Evolutionary conservation across 2,888 invertebrate species (phyloP), one percentile per base, ranked within the genome.

Genomic region (Apotomis turbidana): DNA sequence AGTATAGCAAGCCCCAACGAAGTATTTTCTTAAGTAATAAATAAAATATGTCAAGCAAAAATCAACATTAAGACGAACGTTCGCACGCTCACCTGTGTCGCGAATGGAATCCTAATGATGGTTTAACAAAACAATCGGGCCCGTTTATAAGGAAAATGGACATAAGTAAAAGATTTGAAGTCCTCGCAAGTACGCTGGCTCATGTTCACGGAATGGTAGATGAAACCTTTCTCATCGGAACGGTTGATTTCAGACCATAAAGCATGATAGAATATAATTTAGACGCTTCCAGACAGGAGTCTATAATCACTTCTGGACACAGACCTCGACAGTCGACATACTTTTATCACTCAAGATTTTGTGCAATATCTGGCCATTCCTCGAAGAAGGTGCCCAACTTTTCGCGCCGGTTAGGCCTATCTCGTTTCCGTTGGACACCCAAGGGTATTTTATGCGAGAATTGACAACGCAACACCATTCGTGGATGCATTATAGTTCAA

Each of bases 31-130:
- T 10, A 9, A 5, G 44, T 49, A 49, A 6, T n/a, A 5, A 67
- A 10, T 67, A 10, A 58, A 57, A 67, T 59, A 74, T 70, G 75
- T 74, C 73, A 77, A 74, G 70, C 71, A 71, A 78, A 78, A 78
- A 80, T 80, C 80, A 79, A 79, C 80, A 83, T 64, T 76, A 76
- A 73, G 71, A 74, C 63, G 75, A 71, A 79, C 78, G 76, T 77
- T 80, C 78, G 79, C 80, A 74, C 67, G 58, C 75, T 70, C 68
- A 71, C 73, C 73, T 54, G 75, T 71, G 76, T 68, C 76, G 78
- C 76, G 81, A 70, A 75, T 75, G 79, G 83, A 83, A 85, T 85
- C 79, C 76, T 77, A 84, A 84, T 83, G 73, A 74, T 66, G 69
- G 59, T 71, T 69, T 76, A 75, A 77, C 76, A 78, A 78, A 75